Percentiles rank a stretch among this genome's conserved stretches.
These are phyloP conservation scores for Sisor rabdophorus DNA, from an alignment of 2,113 vertebrate species.

Conservation along the genomic window DNA sequence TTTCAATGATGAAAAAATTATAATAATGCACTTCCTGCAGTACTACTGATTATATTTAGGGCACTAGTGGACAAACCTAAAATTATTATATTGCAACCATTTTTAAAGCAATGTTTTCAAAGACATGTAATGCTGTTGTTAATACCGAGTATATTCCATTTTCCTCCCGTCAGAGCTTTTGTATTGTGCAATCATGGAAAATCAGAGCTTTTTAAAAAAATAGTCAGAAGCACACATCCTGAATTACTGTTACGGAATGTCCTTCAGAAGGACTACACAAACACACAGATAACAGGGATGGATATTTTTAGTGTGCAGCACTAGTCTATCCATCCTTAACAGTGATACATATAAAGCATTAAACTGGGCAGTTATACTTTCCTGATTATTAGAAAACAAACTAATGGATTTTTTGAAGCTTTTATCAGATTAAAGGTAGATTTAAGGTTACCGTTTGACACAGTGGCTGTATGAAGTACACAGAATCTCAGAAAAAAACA, in stretches of 20 bases:
- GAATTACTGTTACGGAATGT: conserved; percentile 13
- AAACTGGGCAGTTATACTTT: neutral
- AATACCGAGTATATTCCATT: conserved; percentile 11
- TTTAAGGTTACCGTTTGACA: neutral
- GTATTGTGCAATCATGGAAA: conserved; percentile 15
- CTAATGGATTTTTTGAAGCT: neutral
- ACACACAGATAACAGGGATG: conserved; percentile 2
- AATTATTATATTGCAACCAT: neutral
- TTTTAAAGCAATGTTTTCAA: neutral
- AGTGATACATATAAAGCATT: neutral
- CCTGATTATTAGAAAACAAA: neutral
- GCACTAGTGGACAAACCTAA: neutral
- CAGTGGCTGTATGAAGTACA: neutral
- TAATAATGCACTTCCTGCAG: conserved; percentile 12
- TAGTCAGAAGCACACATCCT: conserved; percentile 14
- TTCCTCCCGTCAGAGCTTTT: neutral
- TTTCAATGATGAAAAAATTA: conserved; percentile 40
- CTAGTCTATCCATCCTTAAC: neutral
- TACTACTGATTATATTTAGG: conserved; percentile 8
- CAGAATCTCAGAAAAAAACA: neutral
- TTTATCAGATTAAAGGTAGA: neutral
- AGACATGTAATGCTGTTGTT: neutral
- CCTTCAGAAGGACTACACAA: neutral
- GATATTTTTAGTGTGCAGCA: conserved; percentile 25
- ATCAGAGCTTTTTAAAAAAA: conserved; percentile 14